A percentile compares a stretch with the other conserved stretches of the same genome.
Conservation (phyloP, 2,888 invertebrate species). For the Hydroisotoma schaefferi region DNA sequence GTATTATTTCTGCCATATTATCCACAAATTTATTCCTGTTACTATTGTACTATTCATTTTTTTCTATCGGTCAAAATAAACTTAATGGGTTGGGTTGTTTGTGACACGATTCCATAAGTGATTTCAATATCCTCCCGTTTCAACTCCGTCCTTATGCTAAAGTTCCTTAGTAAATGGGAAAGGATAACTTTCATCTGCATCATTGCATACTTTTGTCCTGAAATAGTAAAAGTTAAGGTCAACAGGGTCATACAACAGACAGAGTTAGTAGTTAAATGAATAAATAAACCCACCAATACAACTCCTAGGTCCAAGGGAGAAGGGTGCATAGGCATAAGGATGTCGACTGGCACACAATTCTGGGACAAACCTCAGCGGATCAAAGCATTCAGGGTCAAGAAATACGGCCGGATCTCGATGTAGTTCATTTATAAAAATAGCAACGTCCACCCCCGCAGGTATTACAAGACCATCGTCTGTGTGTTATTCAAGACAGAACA, state of each 20-base stretch:
- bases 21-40: too few species aligned
- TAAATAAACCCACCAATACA: conserved; percentile 2
- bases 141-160: background rate
- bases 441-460: background rate
- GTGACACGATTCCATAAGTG: conserved; percentile 8
- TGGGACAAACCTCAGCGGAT: background rate
- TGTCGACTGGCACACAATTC: background rate
- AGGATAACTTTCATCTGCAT: conserved; percentile 4
- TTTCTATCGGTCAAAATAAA: too few species aligned
- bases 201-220: conserved; percentile 7
- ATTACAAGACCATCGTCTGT: background rate
- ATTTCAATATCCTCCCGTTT: background rate
- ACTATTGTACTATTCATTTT: too few species aligned
- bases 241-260: background rate
- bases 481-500: too few species aligned
- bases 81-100: too few species aligned
- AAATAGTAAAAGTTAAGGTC: background rate
- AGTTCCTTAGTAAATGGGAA: background rate
- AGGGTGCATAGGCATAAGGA: background rate
- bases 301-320: background rate
- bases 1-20: too few species aligned
- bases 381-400: background rate
- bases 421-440: background rate
- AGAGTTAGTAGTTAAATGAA: background rate
- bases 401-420: background rate